Percentiles rank a stretch among this genome's conserved stretches.
Evolutionary conservation across 2,888 invertebrate species (phyloP).

Genomic region (Didymodactylos carnosus): DNA sequence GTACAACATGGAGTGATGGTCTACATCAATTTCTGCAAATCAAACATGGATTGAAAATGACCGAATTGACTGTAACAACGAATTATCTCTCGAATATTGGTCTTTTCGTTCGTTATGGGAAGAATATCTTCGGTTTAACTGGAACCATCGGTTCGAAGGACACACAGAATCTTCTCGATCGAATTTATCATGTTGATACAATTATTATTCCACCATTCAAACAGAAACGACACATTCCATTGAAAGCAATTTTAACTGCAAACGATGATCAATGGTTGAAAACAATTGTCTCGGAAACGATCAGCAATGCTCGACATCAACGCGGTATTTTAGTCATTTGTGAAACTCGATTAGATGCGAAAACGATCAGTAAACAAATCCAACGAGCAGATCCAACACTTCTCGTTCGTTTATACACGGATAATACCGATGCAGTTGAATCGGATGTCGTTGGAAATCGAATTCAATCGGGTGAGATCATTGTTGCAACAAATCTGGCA

Average conservation of each 20-base stretch:
- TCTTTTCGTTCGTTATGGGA: background rate
- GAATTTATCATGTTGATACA: background rate
- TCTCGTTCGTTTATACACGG: background rate
- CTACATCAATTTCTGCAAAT: background rate
- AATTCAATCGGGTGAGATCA: conserved; percentile 7
- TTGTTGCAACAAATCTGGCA: conserved; percentile 9
- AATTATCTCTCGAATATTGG: background rate
- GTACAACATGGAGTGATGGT: conserved; percentile 17
- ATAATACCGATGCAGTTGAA: background rate
- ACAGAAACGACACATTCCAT: background rate
- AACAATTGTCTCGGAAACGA: background rate
- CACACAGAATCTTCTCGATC: background rate
- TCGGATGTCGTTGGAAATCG: background rate
- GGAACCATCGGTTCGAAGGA: background rate
- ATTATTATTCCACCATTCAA: background rate
- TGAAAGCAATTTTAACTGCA: background rate
- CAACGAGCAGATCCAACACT: background rate
- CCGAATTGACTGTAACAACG: background rate
- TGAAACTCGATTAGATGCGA: background rate
- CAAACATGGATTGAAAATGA: background rate
- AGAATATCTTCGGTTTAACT: background rate
- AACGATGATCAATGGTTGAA: background rate
- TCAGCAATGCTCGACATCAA: background rate
- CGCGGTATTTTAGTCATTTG: background rate
- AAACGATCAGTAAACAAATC: background rate